Percentiles rank a stretch among this genome's conserved stretches.
phyloP scores from a whole-genome alignment of 2,888 invertebrate species.

The Formica aserva region DNA sequence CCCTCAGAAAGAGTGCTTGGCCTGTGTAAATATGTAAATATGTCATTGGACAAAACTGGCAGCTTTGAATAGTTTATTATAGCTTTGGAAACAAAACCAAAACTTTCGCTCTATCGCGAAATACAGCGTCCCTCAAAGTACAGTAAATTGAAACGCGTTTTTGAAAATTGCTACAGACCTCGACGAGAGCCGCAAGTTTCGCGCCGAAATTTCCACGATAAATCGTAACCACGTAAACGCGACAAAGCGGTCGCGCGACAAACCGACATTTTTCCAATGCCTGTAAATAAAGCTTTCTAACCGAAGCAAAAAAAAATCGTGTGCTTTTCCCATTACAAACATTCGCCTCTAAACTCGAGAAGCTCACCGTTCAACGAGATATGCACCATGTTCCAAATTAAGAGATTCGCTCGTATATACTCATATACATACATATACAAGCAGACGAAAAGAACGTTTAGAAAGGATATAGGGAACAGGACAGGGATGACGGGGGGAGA shows the following conservation, averaged over 20 bases:
- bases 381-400: constrained; percentile 20
- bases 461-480: constrained; percentile 49
- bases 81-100: background rate
- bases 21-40: constrained; percentile 11
- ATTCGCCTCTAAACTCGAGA: background rate
- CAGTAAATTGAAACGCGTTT: constrained; percentile 32
- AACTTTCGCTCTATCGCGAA: constrained; percentile 12
- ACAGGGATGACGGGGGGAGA: constrained; percentile 11
- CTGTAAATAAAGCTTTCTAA: constrained; percentile 32
- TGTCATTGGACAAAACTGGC: background rate
- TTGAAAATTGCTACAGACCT: constrained; percentile 29
- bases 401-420: constrained; percentile 2
- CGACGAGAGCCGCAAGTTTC: constrained; percentile 44
- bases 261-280: constrained; percentile 40
- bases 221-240: constrained; percentile 39
- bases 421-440: background rate
- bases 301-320: constrained; percentile 25
- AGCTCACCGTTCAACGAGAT: background rate
- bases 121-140: constrained; percentile 11
- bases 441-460: constrained; percentile 27
- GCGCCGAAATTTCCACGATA: constrained; percentile 37
- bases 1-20: background rate
- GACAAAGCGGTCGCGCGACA: constrained; percentile 1
- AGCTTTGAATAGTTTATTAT: constrained; percentile 14
- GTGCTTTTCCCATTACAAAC: background rate